Base-by-base conservation (phyloP, 2,797 vertebrate genomes). In the Pelobates cultripes region DNA sequence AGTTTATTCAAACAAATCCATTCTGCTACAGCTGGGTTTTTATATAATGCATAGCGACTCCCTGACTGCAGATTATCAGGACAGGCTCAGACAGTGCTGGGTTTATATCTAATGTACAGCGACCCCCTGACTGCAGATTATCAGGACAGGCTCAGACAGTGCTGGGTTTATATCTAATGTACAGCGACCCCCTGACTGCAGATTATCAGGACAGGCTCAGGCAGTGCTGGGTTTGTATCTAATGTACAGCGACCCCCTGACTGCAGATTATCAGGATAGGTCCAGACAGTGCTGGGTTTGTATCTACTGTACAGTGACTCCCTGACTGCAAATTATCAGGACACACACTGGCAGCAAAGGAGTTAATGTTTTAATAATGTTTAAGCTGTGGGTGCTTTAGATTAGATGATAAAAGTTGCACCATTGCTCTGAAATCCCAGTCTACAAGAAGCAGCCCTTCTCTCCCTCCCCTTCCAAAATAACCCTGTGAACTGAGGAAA, bases 401-500 rank as follows among this genome's bases (percentile, higher is more conserved):
- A 76, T 83, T 76, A 83, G 76, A 79, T 70, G 77, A 71, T 83
- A 83, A 71, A 83, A 79, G 81, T 83, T 83, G 71, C 74, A 60
- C 76, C 10, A 66, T 44, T 70, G 61, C 77, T 79, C 57, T 83
- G 81, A 83, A 83, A 70, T 79, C 77, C 82, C 82, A 79, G 82
- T 75, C 66, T 84, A 66, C 28, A 42, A 79, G 72, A 69, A 74
- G 57, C 70, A 79, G 72, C 78, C 84, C 79, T 81, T 45, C 47
- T 51, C 47, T 51, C 47, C 47, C 47, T 51, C 87, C 91, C 86
- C 85, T 78, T 88, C 86, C 85, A 81, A 83, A 85, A 91, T 43
- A 90, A 87, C 92, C 94, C 91, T 89, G 92, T 92, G 91, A 90
- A 94, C 95, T 90, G 91, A 95, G 94, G 95, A 94, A 95, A 90